These are phyloP conservation scores for Geotrupes spiniger DNA, from an alignment of 2,888 invertebrate species.

Conservation along the genomic window DNA sequence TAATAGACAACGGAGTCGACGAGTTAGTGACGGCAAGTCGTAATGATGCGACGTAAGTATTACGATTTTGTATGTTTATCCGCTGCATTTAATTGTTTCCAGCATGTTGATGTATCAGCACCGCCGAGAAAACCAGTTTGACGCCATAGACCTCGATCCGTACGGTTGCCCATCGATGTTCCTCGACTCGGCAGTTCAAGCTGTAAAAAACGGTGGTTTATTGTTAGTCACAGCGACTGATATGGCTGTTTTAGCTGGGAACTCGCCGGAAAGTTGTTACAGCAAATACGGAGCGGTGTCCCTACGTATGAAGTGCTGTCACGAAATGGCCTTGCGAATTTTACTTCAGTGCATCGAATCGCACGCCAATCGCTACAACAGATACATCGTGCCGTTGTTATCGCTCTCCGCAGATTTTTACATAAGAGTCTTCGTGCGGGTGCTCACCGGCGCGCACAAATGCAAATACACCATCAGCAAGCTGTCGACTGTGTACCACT, in stretches of 20 bases:
- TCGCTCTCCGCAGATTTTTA: slow-evolving; percentile 96
- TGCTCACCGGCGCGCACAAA: slow-evolving; percentile 74
- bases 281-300: slow-evolving; percentile 90
- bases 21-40: slow-evolving; percentile 71
- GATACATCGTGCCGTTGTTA: slow-evolving; percentile 87
- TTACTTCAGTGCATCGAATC: slow-evolving; percentile 85
- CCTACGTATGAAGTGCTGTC: slow-evolving; percentile 80
- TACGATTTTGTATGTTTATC: slow-evolving; percentile 10
- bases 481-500: slow-evolving; percentile 83
- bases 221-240: slow-evolving; percentile 96
- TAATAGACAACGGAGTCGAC: slow-evolving; percentile 70
- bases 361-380: slow-evolving; percentile 89
- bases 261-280: slow-evolving; percentile 91
- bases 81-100: slow-evolving; percentile 21
- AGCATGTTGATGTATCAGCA: slow-evolving; percentile 85
- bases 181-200: slow-evolving; percentile 84
- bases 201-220: slow-evolving; percentile 77
- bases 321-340: slow-evolving; percentile 97
- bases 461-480: slow-evolving; percentile 86
- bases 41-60: slow-evolving; percentile 82
- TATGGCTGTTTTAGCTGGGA: slow-evolving; percentile 94
- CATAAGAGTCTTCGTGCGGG: slow-evolving; percentile 85
- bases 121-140: slow-evolving; percentile 68
- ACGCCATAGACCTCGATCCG: slow-evolving; percentile 94
- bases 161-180: slow-evolving; percentile 95